Conservation (phyloP, 2,797 vertebrate species). For the Rhinoraja longicauda region DNA sequence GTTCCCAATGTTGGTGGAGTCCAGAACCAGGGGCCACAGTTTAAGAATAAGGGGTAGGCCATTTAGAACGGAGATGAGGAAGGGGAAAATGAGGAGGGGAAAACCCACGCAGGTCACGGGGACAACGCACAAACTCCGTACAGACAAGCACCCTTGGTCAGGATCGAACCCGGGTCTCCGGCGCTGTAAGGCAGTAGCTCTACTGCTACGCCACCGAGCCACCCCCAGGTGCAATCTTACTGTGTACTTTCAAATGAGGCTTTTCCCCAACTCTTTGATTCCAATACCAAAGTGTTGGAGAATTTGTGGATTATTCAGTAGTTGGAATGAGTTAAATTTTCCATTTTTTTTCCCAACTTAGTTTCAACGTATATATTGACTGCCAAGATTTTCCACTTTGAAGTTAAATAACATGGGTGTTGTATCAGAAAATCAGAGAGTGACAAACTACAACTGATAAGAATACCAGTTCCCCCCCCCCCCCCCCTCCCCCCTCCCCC, state of each 20-base stretch:
- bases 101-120: too few species aligned
- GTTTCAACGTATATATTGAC: neutral
- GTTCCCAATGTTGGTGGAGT: too few species aligned
- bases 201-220: too few species aligned
- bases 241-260: neutral
- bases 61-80: too few species aligned
- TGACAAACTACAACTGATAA: neutral
- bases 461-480: neutral
- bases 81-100: too few species aligned
- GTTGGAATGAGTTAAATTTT: neutral
- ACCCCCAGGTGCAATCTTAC: neutral
- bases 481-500: neutral
- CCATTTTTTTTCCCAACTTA: neutral
- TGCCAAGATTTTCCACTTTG: conserved; percentile 23
- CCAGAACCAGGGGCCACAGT: too few species aligned
- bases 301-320: neutral
- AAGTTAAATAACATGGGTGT: neutral
- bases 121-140: too few species aligned
- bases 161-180: too few species aligned
- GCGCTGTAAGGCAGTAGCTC: too few species aligned
- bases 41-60: too few species aligned
- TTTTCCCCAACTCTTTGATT: neutral
- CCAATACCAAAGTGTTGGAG: neutral
- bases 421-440: conserved; percentile 12
- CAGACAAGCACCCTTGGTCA: too few species aligned